phyloP scores from a whole-genome alignment of 2,113 vertebrate species.

The Muntiacus muntjak region DNA sequence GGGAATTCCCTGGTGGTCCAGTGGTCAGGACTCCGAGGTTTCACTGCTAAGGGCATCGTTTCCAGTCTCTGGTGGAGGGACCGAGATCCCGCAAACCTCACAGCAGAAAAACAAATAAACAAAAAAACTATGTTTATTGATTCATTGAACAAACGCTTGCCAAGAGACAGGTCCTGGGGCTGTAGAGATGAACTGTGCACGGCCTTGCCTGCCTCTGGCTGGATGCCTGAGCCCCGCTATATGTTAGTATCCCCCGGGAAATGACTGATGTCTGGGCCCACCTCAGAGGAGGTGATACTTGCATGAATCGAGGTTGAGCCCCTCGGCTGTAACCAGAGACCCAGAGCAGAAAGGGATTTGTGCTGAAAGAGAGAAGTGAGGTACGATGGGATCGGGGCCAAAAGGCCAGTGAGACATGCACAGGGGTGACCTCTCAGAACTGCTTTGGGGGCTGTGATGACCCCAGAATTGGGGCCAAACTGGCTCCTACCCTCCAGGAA shows the following conservation, averaged over 20 bases:
- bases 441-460: fast-evolving
- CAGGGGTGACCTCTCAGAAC: background rate
- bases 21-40: background rate
- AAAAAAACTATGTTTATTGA: background rate
- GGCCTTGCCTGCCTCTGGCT: background rate
- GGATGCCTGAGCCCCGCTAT: background rate
- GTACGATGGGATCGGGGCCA: background rate
- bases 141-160: background rate
- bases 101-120: background rate
- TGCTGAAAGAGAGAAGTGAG: background rate
- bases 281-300: fast-evolving
- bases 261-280: fast-evolving
- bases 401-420: fast-evolving
- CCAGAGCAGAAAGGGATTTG: background rate
- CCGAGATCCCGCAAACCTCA: background rate
- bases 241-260: fast-evolving
- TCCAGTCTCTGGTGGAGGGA: background rate
- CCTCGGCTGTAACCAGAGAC: background rate
- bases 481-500: background rate
- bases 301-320: background rate
- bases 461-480: background rate
- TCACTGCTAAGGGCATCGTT: background rate
- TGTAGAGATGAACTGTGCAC: fast-evolving
- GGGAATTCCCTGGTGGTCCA: background rate
- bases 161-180: background rate